Evolutionary conservation across 2,888 invertebrate genomes (phyloP).

Genomic region (Opisthograptis luteolata): DNA sequence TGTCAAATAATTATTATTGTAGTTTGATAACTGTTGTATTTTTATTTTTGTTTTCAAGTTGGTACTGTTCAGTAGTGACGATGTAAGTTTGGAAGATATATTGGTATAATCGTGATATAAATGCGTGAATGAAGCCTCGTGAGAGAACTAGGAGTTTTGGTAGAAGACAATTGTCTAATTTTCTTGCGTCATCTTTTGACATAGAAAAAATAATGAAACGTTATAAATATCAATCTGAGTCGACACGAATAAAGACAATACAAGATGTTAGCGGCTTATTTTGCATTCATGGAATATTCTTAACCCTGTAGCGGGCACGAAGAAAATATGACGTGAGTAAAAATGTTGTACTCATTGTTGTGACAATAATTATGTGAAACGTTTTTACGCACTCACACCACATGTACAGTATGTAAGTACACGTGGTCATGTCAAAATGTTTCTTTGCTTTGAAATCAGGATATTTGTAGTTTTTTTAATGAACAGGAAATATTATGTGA

Average conservation of each 20-base stretch:
- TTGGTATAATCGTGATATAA: constrained; percentile 25
- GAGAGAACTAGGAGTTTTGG: no score
- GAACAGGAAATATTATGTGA: no score
- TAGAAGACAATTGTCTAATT: no score
- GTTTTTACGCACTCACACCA: no score
- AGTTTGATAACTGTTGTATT: constrained; percentile 65
- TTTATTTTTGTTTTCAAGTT: constrained; percentile 53
- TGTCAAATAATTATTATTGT: constrained; percentile 74
- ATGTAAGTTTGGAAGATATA: constrained; percentile 32
- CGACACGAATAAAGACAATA: constrained; percentile 68
- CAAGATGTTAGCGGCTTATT: constrained; percentile 72
- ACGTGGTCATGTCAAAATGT: no score
- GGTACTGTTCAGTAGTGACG: constrained; percentile 26
- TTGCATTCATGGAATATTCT: constrained; percentile 82
- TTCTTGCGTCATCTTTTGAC: not conserved
- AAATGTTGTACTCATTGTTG: no score
- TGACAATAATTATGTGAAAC: no score
- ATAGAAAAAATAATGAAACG: constrained; percentile 3
- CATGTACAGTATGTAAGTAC: no score
- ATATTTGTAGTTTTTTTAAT: no score
- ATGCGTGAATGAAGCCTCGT: constrained; percentile 29
- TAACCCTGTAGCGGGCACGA: constrained; percentile 41
- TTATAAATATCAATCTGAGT: constrained; percentile 66
- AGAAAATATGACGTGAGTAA: not conserved
- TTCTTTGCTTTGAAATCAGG: no score